phyloP scores from a whole-genome alignment of 1,140 invertebrate species.

The Musca domestica region DNA sequence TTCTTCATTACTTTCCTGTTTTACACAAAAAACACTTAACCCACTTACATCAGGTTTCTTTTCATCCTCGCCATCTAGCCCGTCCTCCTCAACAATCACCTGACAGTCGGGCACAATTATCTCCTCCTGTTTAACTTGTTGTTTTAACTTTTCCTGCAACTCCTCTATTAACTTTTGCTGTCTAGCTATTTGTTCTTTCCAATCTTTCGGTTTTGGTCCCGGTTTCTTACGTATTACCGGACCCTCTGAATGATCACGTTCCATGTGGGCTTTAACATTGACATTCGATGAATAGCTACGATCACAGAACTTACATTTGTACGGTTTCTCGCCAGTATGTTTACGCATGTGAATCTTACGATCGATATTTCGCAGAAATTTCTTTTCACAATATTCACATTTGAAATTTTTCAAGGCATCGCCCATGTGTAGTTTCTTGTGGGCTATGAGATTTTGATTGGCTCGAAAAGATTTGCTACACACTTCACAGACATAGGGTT shows the following conservation, averaged over 20 bases:
- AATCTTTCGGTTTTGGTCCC: background rate
- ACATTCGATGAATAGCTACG: constrained; percentile 46
- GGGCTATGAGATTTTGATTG: constrained; percentile 46
- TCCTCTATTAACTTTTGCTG: constrained; percentile 21
- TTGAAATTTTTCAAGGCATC: constrained; percentile 55
- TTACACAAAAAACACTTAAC: too few species aligned
- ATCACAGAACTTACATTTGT: constrained; percentile 33
- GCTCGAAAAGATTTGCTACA: constrained; percentile 46
- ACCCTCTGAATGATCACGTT: constrained; percentile 33
- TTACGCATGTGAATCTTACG: constrained; percentile 61
- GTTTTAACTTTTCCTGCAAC: background rate
- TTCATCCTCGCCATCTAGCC: too few species aligned
- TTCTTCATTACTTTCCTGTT: too few species aligned
- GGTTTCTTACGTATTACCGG: background rate
- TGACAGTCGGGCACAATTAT: background rate
- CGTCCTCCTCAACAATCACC: too few species aligned
- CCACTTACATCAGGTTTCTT: too few species aligned
- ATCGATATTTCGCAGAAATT: constrained; percentile 59
- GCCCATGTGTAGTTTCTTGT: constrained; percentile 53
- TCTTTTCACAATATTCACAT: constrained; percentile 59
- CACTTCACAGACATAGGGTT: constrained; percentile 48
- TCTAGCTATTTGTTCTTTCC: background rate
- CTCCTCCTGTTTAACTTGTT: constrained; percentile 12
- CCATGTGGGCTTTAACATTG: constrained; percentile 39
- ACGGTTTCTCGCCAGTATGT: constrained; percentile 58